Conservation (phyloP, 1,140 invertebrate genomes). For the Zaprionus gabonicus region DNA sequence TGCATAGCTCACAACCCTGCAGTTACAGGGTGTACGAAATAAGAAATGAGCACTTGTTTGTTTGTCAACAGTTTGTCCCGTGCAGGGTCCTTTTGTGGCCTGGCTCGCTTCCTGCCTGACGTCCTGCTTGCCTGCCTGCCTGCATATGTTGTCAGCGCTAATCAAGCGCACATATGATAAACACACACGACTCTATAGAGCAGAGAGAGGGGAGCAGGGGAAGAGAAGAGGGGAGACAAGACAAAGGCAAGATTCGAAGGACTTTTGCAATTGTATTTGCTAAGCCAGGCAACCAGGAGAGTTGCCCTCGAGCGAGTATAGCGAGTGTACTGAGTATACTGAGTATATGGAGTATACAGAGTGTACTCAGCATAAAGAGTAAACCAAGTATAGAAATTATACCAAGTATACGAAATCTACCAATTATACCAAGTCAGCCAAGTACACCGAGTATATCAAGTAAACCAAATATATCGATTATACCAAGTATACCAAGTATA, state of each 20-base stretch:
- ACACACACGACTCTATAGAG: conserved; percentile 55
- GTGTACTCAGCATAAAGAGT: not conserved
- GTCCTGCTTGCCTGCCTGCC: conserved; percentile 36
- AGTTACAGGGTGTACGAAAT: conserved; percentile 31
- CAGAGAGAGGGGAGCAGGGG: not conserved
- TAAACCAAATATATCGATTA: too few relatives aligned
- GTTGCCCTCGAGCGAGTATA: conserved; percentile 18
- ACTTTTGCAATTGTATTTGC: conserved; percentile 80
- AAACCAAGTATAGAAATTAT: too few relatives aligned
- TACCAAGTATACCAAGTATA: too few relatives aligned
- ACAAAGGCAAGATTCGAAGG: conserved; percentile 44
- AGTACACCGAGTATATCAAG: too few relatives aligned
- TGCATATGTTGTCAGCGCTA: conserved; percentile 81
- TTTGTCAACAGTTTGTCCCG: conserved; percentile 72
- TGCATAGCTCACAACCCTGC: not conserved
- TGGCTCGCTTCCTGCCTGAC: conserved; percentile 38
- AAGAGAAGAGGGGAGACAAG: conserved; percentile 23
- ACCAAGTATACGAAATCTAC: too few relatives aligned
- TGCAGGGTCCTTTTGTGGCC: conserved; percentile 72
- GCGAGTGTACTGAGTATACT: not conserved
- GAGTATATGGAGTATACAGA: too few relatives aligned
- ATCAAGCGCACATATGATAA: conserved; percentile 81
- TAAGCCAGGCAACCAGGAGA: conserved; percentile 50
- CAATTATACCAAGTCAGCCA: too few relatives aligned
- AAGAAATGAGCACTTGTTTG: conserved; percentile 78